Base-by-base conservation (phyloP, 2,797 vertebrate species). In the Trachurus trachurus region DNA sequence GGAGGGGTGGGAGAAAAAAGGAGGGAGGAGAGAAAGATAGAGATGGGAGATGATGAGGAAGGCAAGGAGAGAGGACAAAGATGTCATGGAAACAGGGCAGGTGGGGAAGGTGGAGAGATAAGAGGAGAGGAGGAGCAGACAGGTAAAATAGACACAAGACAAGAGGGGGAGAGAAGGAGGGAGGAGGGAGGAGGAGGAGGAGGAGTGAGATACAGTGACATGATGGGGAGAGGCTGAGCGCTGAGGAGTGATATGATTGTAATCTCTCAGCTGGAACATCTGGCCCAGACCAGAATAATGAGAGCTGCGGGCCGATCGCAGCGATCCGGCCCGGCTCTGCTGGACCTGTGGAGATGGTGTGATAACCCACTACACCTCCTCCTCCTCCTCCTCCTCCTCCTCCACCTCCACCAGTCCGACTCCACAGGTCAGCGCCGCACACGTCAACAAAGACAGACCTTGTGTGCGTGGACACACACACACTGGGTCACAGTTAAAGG, bases 241-340 rank as follows among this genome's bases (percentile, higher is more conserved):
- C 70, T 37, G 87, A 73, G 78, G 83, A 90, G 60, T 75, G 90
- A 89, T 73, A 44, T 10, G 90, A 90, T 91, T 57, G 1, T 69
- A 73, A 92, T 91, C 92, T 91, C 81, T 74, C 86, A 78, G 80
- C 76, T 84, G 81, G 63, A 92, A 89, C 88, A 94, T 92, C 91
- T 92, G 92, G 76, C 74, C 87, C 49, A 1, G 45, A 52, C 60
- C 65, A 9, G 65, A 87, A 88, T 85, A 87, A 89, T 77, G 83
- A 57, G 68, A 76, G 47, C 75, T 60, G 85, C 72, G 40, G 84
- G 74, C 73, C 61, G 81, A 81, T 74, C 3, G 34, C 76, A 39
- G 74, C 37, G 61, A 79, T 88, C 39, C 22, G 1, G 44, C 50
- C 37, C 6, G 9, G 39, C 47, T 69, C 66, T 31, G 50, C 67